Conservation (phyloP, 1,140 invertebrate genomes). For the Microplitis demolitor region DNA sequence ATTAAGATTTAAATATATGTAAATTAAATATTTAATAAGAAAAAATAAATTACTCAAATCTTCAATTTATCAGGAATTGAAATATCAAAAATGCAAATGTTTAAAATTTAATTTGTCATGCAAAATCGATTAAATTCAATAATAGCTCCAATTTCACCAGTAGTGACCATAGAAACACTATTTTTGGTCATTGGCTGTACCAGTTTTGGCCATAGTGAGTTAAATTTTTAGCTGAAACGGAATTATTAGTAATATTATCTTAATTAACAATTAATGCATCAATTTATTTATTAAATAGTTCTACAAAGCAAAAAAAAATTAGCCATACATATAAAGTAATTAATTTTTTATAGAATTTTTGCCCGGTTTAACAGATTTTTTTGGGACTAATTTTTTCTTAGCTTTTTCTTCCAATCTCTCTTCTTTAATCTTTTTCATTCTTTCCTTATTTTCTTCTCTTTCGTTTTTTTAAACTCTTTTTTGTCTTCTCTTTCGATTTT, state of each 20-base stretch:
- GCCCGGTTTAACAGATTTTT: slow-evolving; percentile 7
- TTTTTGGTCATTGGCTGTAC: slow-evolving; percentile 2
- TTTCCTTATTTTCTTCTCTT: slow-evolving; percentile 12
- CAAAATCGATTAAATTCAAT: neutral
- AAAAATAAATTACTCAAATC: neutral
- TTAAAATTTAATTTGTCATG: neutral
- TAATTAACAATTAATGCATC: slow-evolving; percentile 7
- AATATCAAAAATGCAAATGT: neutral
- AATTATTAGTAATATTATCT: neutral
- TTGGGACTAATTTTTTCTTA: slow-evolving; percentile 18
- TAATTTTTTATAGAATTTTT: slow-evolving; percentile 13
- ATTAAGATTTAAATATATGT: neutral
- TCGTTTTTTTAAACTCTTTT: slow-evolving; percentile 7
- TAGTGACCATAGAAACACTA: slow-evolving; percentile 3
- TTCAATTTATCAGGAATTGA: neutral
- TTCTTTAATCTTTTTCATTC: slow-evolving; percentile 19
- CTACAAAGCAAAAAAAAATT: slow-evolving; percentile 2
- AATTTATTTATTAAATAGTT: slow-evolving; percentile 9
- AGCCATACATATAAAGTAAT: neutral
- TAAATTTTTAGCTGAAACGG: neutral
- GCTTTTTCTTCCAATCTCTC: slow-evolving; percentile 20
- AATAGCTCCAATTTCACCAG: neutral
- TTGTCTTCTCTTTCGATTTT: slow-evolving; percentile 11
- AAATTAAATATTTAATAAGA: neutral
- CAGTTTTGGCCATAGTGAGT: slow-evolving; percentile 9